Evolutionary conservation across 2,113 vertebrate species (phyloP), one percentile per base, ranked within the genome.

Genomic region (Epinephelus moara): DNA sequence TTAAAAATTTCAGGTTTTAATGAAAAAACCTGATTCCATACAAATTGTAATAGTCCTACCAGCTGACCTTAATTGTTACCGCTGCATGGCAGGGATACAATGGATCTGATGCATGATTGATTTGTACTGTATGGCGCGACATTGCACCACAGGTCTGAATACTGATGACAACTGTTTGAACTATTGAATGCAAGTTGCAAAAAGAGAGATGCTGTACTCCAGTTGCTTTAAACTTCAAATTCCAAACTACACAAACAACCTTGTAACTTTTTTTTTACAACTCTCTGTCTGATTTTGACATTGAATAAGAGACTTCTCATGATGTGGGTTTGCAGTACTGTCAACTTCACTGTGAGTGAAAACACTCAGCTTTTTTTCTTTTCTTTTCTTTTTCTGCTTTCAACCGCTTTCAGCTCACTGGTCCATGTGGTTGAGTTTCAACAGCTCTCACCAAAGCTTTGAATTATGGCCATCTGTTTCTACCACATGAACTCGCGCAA

Each of bases 391-490:
- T 66, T 62, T 2, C 13, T 23, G 27, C 72, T 42, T 80, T 66
- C 8, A 59, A 33, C 19, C 6, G 1, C 42, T 80, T 80, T 70
- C 23, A 59, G 33, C 62, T 76, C 60, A 71, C 42, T 40, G 66
- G 56, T 63, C 63, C 56, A 12, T 53, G 59, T 45, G 64, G 70
- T 70, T 79, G 40, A 56, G 50, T 50, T 63, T 52, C 27, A 85
- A 70, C 42, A 75, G 70, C 66, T 81, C 72, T 71, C 45, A 75
- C 13, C 37, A 53, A 45, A 53, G 42, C 73, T n/a, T 85, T 23
- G 62, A 70, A 71, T 56, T 25, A 15, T 12, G 42, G 40, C n/a
- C 11, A 40, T 27, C 17, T 2, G 12, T 57, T 56, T 70, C 49
- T 57, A 63, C 57, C 50, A 40, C n/a, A 71, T 42, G 50, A 75